Evolutionary conservation across 1,140 invertebrate species (phyloP), one percentile per base, ranked within the genome.

Genomic region (Listronotus oregonensis): DNA sequence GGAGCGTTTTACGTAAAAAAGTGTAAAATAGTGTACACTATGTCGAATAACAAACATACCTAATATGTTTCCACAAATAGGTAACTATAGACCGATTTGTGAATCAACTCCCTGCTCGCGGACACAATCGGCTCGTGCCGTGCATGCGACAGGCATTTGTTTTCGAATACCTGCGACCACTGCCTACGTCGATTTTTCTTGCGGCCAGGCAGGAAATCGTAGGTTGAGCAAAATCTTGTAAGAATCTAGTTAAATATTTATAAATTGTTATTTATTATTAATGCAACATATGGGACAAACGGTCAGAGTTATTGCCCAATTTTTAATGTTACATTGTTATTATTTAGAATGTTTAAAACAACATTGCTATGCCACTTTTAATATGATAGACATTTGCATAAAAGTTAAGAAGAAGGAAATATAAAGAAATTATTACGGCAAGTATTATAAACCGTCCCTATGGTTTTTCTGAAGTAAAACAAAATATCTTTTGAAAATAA

Each of bases 231-330:
- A 63, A 63, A 63, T 63, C 60, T 63, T 63, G 60, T 63, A 63
- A 65, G 63, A 65, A 65, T 65, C 63, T 65, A 65, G 54, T 65
- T 65, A 58, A 65, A 65, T 65, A 65, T 65, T 65, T 65, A 65
- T 65, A 65, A 65, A 58, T 65, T 46, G 63, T 43, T 58, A 49
- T 65, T 65, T 58, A 65, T 58, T 54, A 43, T 43, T 56, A 39
- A 43, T 17, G n/a, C 42, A 54, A 63, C 62, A 64, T 64, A 64
- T 58, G 63, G 54, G 46, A 64, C 62, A 50, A 64, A 56, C 56
- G 54, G 60, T 54, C 60, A 46, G 27, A 60, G 39, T 37, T 54
- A 54, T 63, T 63, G 60, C 60, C 50, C 40, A 63, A 63, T 63
- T 52, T 44, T 17, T 49, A 49, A 18, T 49, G 18, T 18, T 14